These are phyloP conservation scores for Malurus melanocephalus DNA, from an alignment of 2,113 vertebrate species.

Conservation along the genomic window DNA sequence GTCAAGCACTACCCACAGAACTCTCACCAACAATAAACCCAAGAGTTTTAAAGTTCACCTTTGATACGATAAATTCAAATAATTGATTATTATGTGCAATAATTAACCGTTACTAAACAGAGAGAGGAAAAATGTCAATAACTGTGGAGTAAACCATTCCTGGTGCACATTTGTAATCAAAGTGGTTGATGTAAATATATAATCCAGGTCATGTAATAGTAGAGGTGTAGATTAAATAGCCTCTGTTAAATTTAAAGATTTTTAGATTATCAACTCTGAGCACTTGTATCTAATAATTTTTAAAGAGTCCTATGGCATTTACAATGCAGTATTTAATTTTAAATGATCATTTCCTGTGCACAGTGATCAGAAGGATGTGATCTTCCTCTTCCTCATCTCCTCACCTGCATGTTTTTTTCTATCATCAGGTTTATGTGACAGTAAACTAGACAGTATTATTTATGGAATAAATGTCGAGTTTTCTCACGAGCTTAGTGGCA, in stretches of 20 bases:
- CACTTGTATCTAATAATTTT: background rate
- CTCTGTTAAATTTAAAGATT: slow-evolving; percentile 4
- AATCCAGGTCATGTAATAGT: background rate
- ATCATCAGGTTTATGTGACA: background rate
- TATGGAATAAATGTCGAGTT: background rate
- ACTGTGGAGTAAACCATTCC: background rate
- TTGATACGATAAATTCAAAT: slow-evolving; percentile 18
- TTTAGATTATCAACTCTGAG: slow-evolving; percentile 9
- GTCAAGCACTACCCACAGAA: background rate
- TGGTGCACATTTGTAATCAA: background rate
- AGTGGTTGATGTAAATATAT: slow-evolving; percentile 6
- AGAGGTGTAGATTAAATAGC: background rate
- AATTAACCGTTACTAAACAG: slow-evolving; percentile 29
- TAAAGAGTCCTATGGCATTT: background rate
- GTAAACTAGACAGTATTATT: background rate
- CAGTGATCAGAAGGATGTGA: background rate
- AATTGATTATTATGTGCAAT: slow-evolving; percentile 39
- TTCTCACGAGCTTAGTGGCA: background rate
- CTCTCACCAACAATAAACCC: background rate
- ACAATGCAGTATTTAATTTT: background rate
- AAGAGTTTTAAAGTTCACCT: slow-evolving; percentile 21
- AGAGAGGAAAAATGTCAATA: slow-evolving; percentile 31
- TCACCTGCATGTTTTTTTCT: background rate
- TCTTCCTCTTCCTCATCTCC: background rate
- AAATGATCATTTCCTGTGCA: background rate